These are phyloP conservation scores for Idaea dimidiata DNA, from an alignment of 2,888 invertebrate genomes.

Conservation along the genomic window DNA sequence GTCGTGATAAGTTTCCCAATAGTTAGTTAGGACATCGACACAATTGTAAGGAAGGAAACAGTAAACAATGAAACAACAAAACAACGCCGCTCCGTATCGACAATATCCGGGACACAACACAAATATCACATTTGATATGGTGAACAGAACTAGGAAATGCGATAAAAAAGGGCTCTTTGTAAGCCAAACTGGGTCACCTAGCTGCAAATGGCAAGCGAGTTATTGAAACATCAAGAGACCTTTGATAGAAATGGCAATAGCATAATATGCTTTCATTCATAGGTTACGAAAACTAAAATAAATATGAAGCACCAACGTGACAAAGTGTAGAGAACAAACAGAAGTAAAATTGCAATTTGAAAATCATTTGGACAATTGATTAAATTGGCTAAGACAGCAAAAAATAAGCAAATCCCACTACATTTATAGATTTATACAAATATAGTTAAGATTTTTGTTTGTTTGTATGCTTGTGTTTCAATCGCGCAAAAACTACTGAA, in stretches of 20 bases:
- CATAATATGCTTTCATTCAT: no score
- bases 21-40: conserved; percentile 7
- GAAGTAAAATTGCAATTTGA: no score
- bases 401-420: no score
- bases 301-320: not conserved
- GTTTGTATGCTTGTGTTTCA: no score
- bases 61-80: conserved; percentile 20
- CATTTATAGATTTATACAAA: no score
- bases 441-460: no score
- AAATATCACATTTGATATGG: conserved; percentile 26
- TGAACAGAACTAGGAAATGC: conserved; percentile 38
- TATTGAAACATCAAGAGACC: conserved; percentile 22
- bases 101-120: conserved; percentile 14
- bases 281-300: no score
- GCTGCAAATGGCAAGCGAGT: conserved; percentile 39
- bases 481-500: no score
- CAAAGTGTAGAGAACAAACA: no score
- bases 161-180: conserved; percentile 33
- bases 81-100: conserved; percentile 9
- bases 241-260: not conserved
- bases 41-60: conserved; percentile 21
- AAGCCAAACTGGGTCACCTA: conserved; percentile 38
- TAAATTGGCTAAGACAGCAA: no score
- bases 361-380: no score
- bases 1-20: not conserved